Evolutionary conservation across 2,888 invertebrate species (phyloP).

Genomic region (Erpobdella octoculata): DNA sequence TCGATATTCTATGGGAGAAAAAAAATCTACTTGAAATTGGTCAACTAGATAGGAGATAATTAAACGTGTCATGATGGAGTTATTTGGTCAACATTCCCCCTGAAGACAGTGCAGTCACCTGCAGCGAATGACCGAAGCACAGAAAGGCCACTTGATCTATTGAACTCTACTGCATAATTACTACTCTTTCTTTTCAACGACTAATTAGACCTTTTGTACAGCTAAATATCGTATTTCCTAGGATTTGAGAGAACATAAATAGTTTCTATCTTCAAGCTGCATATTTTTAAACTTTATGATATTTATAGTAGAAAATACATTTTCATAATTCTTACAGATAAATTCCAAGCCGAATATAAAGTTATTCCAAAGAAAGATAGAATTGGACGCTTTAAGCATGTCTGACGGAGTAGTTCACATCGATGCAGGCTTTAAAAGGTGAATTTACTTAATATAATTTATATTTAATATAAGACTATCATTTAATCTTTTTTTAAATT

Average conservation of each 20-base stretch:
- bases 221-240: not conserved
- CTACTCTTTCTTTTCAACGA: not conserved
- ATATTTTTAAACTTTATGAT: no score
- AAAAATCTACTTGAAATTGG: no score
- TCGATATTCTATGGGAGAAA: no score
- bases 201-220: not conserved
- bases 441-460: not conserved
- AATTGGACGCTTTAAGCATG: not conserved
- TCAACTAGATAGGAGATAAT: not conserved
- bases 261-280: no score
- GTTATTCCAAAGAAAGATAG: not conserved
- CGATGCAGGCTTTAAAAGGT: not conserved
- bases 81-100: not conserved
- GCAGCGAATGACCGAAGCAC: not conserved
- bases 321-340: not conserved
- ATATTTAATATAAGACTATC: not conserved
- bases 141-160: not conserved
- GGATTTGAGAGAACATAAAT: no score
- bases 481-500: not conserved
- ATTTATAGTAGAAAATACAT: no score
- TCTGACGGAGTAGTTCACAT: not conserved
- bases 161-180: slow-evolving; percentile 8
- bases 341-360: not conserved
- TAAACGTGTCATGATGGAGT: not conserved
- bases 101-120: not conserved